These are phyloP conservation scores for Cichladusa arquata DNA, from an alignment of 2,113 vertebrate species.

Conservation along the genomic window DNA sequence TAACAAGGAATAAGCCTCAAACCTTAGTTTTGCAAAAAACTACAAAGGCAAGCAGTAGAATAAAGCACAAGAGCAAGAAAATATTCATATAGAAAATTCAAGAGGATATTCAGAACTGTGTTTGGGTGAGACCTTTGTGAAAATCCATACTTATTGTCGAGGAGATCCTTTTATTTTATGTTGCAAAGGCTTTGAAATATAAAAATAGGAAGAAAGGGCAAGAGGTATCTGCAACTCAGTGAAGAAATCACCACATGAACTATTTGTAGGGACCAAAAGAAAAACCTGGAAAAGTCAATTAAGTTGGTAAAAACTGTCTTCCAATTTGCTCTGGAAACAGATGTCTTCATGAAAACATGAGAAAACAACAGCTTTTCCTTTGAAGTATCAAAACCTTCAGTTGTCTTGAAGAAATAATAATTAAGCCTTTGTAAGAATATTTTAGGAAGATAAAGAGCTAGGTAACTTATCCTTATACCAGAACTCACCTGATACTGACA, in stretches of 20 bases:
- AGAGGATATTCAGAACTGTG: neutral
- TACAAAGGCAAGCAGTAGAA: neutral
- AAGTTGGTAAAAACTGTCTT: neutral
- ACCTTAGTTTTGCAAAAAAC: neutral
- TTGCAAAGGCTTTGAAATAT: neutral
- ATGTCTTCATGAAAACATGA: neutral
- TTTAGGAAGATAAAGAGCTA: neutral
- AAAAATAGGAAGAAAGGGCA: neutral
- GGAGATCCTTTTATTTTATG: neutral
- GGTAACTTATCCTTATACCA: neutral
- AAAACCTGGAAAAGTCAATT: neutral
- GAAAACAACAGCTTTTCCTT: neutral
- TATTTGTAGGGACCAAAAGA: neutral
- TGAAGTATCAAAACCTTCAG: neutral
- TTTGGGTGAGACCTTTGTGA: neutral
- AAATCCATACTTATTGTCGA: neutral
- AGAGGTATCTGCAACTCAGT: neutral
- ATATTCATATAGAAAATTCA: neutral
- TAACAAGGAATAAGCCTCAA: neutral
- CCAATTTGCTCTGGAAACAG: neutral
- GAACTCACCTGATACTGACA: neutral
- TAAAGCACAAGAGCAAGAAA: neutral
- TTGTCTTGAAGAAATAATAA: neutral
- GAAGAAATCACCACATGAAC: neutral
- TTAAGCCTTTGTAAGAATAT: neutral